Evolutionary conservation across 2,888 invertebrate genomes (phyloP).

Genomic region (Ophioninae sp.): DNA sequence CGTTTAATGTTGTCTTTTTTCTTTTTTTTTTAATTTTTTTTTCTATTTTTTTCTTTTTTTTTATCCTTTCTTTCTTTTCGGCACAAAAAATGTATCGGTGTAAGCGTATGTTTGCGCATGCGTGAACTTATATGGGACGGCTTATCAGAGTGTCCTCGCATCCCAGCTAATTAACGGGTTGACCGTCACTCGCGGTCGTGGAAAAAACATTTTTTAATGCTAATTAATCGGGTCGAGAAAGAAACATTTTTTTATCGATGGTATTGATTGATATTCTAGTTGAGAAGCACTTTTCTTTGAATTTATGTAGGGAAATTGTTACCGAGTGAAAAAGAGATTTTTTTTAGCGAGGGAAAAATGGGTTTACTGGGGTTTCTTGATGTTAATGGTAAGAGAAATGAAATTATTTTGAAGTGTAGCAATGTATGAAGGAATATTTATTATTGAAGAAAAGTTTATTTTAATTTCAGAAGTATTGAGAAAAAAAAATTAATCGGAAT

Average conservation of each 20-base stretch:
- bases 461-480: too few relatives aligned
- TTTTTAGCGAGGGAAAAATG: too few relatives aligned
- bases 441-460: too few relatives aligned
- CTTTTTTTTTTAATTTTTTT: neutral
- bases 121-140: neutral
- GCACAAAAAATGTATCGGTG: neutral
- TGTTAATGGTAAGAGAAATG: too few relatives aligned
- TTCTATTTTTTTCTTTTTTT: neutral
- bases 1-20: neutral
- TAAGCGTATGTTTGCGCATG: neutral
- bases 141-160: neutral
- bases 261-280: neutral
- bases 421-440: too few relatives aligned
- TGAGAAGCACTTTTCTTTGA: neutral
- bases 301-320: neutral
- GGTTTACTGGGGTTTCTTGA: too few relatives aligned
- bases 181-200: neutral
- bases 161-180: neutral
- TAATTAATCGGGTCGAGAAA: neutral
- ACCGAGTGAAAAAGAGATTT: too few relatives aligned
- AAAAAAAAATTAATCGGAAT: too few relatives aligned
- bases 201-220: neutral
- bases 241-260: neutral
- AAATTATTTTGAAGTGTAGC: too few relatives aligned
- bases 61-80: neutral